These are phyloP conservation scores for Geopemphigus sp. DNA, from an alignment of 1,140 invertebrate genomes.

Conservation along the genomic window DNA sequence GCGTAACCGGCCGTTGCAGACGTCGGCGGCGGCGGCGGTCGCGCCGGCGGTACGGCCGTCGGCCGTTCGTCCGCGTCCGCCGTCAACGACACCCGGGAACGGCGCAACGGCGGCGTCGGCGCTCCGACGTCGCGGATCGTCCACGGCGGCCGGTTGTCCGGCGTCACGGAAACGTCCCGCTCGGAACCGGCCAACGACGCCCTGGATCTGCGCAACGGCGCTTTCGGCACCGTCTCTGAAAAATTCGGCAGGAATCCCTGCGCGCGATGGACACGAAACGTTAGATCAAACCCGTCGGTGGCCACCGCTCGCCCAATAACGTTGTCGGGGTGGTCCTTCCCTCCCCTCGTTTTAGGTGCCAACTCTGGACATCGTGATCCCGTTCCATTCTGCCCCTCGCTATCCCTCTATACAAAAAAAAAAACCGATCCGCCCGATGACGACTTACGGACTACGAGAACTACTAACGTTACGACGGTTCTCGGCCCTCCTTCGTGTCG, in stretches of 20 bases:
- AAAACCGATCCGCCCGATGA: no score
- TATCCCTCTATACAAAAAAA: no score
- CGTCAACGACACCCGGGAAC: slow-evolving; percentile 30
- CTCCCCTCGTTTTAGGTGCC: no score
- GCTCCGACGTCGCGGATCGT: not conserved
- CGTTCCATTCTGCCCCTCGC: no score
- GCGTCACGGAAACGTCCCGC: not conserved
- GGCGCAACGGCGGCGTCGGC: slow-evolving; percentile 28
- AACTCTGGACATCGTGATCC: no score
- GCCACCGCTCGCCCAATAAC: no score
- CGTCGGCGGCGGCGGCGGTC: not conserved
- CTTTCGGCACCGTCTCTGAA: slow-evolving; percentile 17
- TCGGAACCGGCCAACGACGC: slow-evolving; percentile 24
- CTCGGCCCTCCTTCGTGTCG: no score
- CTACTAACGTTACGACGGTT: no score
- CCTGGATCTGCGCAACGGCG: slow-evolving; percentile 17
- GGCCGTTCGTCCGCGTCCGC: not conserved
- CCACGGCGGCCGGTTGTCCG: not conserved
- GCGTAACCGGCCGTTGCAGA: slow-evolving; percentile 62
- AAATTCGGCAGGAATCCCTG: slow-evolving; percentile 34
- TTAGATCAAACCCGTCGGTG: no score
- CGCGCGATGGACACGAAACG: no score
- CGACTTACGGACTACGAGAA: no score
- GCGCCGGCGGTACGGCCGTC: slow-evolving; percentile 53
- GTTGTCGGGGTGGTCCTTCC: no score